These are phyloP conservation scores for Aurelia sp. DNA, from an alignment of 30 jellyfish, hydroid and myxozoan species.

Conservation along the genomic window DNA sequence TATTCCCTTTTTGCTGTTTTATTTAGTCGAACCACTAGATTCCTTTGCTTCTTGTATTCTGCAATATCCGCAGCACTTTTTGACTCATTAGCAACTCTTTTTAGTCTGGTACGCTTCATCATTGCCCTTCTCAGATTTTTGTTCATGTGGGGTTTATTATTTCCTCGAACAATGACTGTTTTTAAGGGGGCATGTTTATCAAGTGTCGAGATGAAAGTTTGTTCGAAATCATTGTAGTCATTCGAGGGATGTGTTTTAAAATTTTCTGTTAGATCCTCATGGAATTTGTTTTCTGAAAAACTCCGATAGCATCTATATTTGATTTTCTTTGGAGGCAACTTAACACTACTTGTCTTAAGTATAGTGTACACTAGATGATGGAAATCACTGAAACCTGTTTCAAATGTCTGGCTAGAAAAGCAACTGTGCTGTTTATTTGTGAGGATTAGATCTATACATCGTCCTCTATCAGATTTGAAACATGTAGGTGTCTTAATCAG, in stretches of 20 bases:
- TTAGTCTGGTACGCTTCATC: conserved; percentile 3
- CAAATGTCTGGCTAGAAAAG: conserved; percentile 26
- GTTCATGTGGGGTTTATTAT: conserved; percentile 4
- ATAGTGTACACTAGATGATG: conserved; percentile 5
- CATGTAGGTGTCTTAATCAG: conserved; percentile 13
- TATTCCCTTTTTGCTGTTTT: background rate
- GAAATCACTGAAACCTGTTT: background rate
- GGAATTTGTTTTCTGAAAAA: conserved; percentile 24
- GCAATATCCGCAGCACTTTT: no score
- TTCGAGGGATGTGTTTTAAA: background rate
- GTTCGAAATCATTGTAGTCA: background rate
- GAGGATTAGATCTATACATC: conserved; percentile 11
- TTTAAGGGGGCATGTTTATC: conserved; percentile 8
- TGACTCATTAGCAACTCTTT: background rate
- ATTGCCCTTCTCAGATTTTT: conserved; percentile 7
- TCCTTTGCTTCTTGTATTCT: background rate
- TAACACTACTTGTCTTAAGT: no score
- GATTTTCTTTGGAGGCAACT: no score
- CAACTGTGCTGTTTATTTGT: conserved; percentile 18
- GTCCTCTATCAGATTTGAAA: conserved; percentile 5
- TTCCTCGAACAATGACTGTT: conserved; percentile 14
- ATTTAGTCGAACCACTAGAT: background rate
- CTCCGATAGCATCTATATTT: background rate
- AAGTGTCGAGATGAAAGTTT: background rate
- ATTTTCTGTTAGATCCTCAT: conserved; percentile 16